Evolutionary conservation across 2,797 vertebrate genomes (phyloP), one percentile per base, ranked within the genome.

Genomic region (Megaceryle alcyon): DNA sequence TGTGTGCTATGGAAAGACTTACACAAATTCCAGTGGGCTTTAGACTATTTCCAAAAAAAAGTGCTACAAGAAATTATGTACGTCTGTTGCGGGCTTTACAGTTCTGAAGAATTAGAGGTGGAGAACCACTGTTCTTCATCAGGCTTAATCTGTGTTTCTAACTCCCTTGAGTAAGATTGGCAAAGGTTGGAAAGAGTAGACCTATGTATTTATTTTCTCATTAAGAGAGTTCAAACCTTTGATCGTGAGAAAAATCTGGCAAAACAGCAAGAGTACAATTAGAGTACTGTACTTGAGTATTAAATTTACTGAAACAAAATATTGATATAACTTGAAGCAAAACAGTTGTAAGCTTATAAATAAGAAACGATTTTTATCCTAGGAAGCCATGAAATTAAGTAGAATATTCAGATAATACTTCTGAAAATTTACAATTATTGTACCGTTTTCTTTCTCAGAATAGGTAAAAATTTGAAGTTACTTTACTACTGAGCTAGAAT

Each of bases 401-500:
- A 86, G 35, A 72, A 51, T 49, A 90, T 33, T 33, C 29, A 86
- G 28, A 48, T 3, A 33, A 77, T 4, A 70, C 7, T 72, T 82
- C 21, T 4, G 6, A 82, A 23, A 86, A 69, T 31, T 54, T 48
- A 46, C 37, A 64, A 33, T 76, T 86, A 29, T 44, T 54, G 5
- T 77, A 48, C 10, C 43, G 6, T 5, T 89, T 82, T 71, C 54
- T 65, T 85, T 88, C 51, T 68, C 63, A 72, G 77, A 88, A 71
- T 11, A 59, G 14, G 21, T 16, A 69, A 86, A 90, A 85, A 72
- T 12, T 7, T 71, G 33, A 86, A 64, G 37, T 64, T 46, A 80
- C 4, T 29, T 83, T 83, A 92, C 75, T 90, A 88, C 28, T 82
- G n/a, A 23, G 57, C 60, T 86, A 86, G 95, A 95, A 14, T 59